Percentiles rank a stretch among this genome's conserved stretches.
These are phyloP conservation scores for Aquatica leii DNA, from an alignment of 2,888 invertebrate genomes.

Conservation along the genomic window DNA sequence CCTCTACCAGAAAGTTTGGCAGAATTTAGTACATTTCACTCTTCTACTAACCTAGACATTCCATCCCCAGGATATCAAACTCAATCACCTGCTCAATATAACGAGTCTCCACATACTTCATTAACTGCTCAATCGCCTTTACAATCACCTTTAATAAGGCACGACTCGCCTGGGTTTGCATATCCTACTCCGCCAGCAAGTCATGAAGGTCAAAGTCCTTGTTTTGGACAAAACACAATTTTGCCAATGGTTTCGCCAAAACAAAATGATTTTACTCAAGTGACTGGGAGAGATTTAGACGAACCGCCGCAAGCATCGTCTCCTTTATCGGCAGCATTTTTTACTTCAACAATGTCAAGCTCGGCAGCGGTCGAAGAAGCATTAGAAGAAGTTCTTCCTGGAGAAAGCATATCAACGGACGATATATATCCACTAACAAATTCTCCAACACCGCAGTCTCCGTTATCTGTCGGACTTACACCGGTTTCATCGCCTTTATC, in stretches of 20 bases:
- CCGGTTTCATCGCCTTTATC: slow-evolving; percentile 65
- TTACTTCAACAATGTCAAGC: slow-evolving; percentile 84
- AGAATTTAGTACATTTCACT: slow-evolving; percentile 83
- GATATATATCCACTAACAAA: slow-evolving; percentile 61
- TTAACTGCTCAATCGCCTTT: slow-evolving; percentile 68
- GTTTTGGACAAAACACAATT: slow-evolving; percentile 58
- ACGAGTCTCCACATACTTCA: slow-evolving; percentile 58
- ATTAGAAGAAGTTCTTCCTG: slow-evolving; percentile 82
- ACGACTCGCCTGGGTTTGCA: slow-evolving; percentile 78
- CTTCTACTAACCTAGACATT: slow-evolving; percentile 57
- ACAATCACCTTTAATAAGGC: slow-evolving; percentile 69
- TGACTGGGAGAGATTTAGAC: slow-evolving; percentile 62
- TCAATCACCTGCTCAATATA: slow-evolving; percentile 58
- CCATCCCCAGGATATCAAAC: slow-evolving; percentile 61
- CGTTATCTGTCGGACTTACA: slow-evolving; percentile 63
- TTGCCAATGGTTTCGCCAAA: slow-evolving; percentile 61
- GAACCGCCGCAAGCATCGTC: slow-evolving; percentile 79
- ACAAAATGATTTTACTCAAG: slow-evolving; percentile 56
- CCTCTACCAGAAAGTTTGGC: slow-evolving; percentile 81
- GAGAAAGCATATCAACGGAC: slow-evolving; percentile 71
- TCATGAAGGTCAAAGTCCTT: slow-evolving; percentile 80
- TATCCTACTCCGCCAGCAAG: slow-evolving; percentile 91
- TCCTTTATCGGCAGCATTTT: slow-evolving; percentile 83
- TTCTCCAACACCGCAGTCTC: slow-evolving; percentile 70
- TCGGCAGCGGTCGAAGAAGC: slow-evolving; percentile 89